Percentiles rank a stretch among this genome's conserved stretches.
phyloP scores from a whole-genome alignment of 1,140 invertebrate genomes.

The Bombus confusus region DNA sequence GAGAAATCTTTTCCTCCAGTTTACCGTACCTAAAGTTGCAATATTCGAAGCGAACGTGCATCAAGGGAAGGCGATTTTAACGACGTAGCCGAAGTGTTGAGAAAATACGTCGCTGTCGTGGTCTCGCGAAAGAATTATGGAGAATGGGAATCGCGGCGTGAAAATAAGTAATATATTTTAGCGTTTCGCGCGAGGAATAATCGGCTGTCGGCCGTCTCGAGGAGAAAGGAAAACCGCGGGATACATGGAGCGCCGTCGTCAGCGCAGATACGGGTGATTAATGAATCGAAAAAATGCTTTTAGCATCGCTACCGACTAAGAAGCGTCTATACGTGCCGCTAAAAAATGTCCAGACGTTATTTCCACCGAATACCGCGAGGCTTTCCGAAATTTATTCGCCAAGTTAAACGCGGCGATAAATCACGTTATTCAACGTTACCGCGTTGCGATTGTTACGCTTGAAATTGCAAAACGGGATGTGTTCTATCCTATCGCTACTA shows the following conservation, averaged over 20 bases:
- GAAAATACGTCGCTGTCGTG: constrained; percentile 23
- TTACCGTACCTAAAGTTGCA: too few species aligned
- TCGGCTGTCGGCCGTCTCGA: constrained; percentile 21
- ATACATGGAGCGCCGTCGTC: constrained; percentile 4
- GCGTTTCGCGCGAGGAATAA: constrained; percentile 32
- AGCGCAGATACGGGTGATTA: constrained; percentile 29
- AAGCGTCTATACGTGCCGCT: not conserved
- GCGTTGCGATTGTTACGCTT: not conserved
- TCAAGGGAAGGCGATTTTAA: not conserved
- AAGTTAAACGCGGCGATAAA: constrained; percentile 30
- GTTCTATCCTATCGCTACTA: not conserved
- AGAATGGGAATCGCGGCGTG: constrained; percentile 23
- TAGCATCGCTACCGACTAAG: constrained; percentile 19
- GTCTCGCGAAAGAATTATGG: constrained; percentile 29
- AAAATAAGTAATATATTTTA: constrained; percentile 50
- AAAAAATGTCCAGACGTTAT: constrained; percentile 24
- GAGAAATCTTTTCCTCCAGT: too few species aligned
- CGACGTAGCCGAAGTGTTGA: not conserved
- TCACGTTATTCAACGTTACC: constrained; percentile 4
- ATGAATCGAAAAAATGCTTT: constrained; percentile 46
- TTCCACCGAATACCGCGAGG: not conserved
- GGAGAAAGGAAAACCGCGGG: constrained; percentile 8
- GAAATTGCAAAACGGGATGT: not conserved
- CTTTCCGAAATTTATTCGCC: constrained; percentile 34
- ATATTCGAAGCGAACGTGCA: too few species aligned